Evolutionary conservation across 2,113 vertebrate species (phyloP).

Genomic region (Xyliphius kryptos): DNA sequence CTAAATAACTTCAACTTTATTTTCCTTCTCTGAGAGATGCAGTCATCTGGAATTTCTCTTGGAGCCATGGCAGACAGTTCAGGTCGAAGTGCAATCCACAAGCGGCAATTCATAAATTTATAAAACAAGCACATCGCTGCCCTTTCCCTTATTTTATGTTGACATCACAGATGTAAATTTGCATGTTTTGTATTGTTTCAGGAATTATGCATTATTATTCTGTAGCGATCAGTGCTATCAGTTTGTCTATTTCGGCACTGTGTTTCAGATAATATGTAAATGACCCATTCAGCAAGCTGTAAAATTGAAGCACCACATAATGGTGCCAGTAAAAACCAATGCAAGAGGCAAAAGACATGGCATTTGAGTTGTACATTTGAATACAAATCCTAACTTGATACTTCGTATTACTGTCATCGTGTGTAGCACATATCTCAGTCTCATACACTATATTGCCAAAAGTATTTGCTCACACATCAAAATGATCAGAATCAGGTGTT

Average conservation of each 20-base stretch:
- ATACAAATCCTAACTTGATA: slow-evolving; percentile 9
- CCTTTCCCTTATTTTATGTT: slow-evolving; percentile 2
- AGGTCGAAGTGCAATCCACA: slow-evolving; percentile 18
- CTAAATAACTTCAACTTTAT: slow-evolving; percentile 28
- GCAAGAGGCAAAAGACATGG: too few species aligned
- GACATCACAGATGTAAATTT: slow-evolving; percentile 6
- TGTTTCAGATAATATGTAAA: too few species aligned
- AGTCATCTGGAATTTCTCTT: slow-evolving; percentile 33
- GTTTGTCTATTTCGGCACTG: too few species aligned
- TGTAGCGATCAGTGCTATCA: too few species aligned
- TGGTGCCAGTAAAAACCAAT: too few species aligned
- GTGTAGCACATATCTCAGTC: slow-evolving; percentile 3
- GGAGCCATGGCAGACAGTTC: slow-evolving; percentile 20
- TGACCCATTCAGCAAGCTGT: too few species aligned
- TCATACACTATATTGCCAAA: too few species aligned
- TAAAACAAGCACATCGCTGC: slow-evolving; percentile 14
- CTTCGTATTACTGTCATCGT: too few species aligned
- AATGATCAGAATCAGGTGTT: too few species aligned
- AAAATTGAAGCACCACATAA: too few species aligned
- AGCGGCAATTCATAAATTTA: slow-evolving; percentile 12
- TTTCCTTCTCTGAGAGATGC: slow-evolving; percentile 23
- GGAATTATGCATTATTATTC: background rate
- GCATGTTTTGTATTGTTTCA: too few species aligned
- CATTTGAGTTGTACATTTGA: slow-evolving; percentile 12
- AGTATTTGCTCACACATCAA: too few species aligned